These are phyloP conservation scores for Pseudomyrmex cubaensis DNA, from an alignment of 1,140 invertebrate species.

Conservation along the genomic window DNA sequence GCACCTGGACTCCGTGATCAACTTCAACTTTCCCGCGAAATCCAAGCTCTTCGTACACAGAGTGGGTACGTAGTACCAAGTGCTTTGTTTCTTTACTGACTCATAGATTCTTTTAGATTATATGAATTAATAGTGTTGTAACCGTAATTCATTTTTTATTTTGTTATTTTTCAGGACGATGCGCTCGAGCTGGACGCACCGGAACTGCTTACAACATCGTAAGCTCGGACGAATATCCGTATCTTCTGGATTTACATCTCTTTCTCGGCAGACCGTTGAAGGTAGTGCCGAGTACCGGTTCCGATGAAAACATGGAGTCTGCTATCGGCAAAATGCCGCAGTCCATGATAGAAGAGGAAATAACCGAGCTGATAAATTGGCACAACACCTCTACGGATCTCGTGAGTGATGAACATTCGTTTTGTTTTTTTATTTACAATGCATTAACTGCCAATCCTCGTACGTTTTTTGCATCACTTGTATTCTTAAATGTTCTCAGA, in stretches of 20 bases:
- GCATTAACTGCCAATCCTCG: slow-evolving; percentile 25
- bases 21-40: slow-evolving; percentile 98
- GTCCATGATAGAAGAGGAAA: slow-evolving; percentile 92
- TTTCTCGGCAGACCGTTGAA: slow-evolving; percentile 94
- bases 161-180: slow-evolving; percentile 89
- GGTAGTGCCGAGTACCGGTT: slow-evolving; percentile 85
- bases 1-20: slow-evolving; percentile 97
- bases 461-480: slow-evolving; percentile 7
- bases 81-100: background rate
- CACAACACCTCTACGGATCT: slow-evolving; percentile 91
- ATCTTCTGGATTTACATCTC: slow-evolving; percentile 96
- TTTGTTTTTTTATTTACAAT: too few relatives aligned
- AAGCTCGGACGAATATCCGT: slow-evolving; percentile 95
- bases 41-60: slow-evolving; percentile 99
- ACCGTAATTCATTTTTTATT: slow-evolving; percentile 31
- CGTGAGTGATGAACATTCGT: slow-evolving; percentile 84
- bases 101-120: slow-evolving; percentile 38
- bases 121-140: background rate
- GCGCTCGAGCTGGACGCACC: slow-evolving; percentile 96
- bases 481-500: slow-evolving; percentile 82
- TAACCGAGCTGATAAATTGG: slow-evolving; percentile 91
- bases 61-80: slow-evolving; percentile 91
- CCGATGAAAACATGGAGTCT: slow-evolving; percentile 83
- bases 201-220: slow-evolving; percentile 97
- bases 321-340: slow-evolving; percentile 93